phyloP scores from a whole-genome alignment of 2,797 vertebrate species.

The Pteropus rufus region DNA sequence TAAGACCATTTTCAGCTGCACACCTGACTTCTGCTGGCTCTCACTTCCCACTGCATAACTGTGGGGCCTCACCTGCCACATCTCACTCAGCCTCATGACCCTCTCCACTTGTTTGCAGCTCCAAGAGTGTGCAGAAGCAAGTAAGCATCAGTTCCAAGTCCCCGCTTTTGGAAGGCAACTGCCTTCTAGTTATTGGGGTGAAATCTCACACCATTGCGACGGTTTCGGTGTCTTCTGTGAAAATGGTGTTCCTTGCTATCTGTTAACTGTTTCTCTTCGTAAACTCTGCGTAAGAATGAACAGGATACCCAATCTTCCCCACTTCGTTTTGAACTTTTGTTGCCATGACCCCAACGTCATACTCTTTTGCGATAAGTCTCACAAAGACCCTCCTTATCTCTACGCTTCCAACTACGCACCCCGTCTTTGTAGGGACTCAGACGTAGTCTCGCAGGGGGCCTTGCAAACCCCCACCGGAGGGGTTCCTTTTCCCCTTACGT shows the following conservation, averaged over 20 bases:
- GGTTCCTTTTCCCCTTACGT: accelerated
- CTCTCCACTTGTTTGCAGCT: background rate
- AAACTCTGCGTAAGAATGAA: background rate
- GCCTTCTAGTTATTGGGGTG: background rate
- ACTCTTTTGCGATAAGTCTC: background rate
- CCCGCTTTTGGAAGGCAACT: accelerated
- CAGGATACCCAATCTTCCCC: background rate
- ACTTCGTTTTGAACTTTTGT: background rate
- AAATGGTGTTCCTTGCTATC: background rate
- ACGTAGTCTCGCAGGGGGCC: background rate
- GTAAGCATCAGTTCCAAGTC: accelerated
- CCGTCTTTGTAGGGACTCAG: background rate
- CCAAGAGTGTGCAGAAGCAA: background rate
- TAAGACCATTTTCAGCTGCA: background rate
- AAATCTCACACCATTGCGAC: accelerated
- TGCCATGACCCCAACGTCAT: background rate
- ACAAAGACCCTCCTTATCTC: background rate
- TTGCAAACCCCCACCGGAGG: background rate
- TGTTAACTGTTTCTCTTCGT: background rate
- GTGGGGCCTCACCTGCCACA: accelerated
- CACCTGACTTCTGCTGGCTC: accelerated
- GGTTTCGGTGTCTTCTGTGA: background rate
- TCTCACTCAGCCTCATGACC: accelerated
- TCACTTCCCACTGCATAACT: accelerated
- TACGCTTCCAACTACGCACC: background rate